phyloP scores from a whole-genome alignment of 1,140 invertebrate genomes.

The Chlorops oryzae region DNA sequence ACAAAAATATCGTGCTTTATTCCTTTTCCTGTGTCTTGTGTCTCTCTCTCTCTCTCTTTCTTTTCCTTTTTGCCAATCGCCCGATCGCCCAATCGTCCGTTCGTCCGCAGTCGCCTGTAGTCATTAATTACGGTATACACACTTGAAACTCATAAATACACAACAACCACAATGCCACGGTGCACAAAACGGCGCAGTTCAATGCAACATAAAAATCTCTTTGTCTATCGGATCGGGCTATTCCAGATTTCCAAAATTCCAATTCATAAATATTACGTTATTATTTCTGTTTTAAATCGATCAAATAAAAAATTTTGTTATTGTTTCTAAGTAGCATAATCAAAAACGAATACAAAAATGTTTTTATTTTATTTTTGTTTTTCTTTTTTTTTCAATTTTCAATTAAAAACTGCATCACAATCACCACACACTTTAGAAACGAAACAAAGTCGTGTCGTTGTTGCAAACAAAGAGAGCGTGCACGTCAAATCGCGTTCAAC shows the following conservation, averaged over 20 bases:
- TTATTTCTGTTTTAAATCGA: too few relatives aligned
- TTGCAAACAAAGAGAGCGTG: background rate
- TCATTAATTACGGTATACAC: conserved; percentile 24
- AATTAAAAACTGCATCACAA: background rate
- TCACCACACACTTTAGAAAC: background rate
- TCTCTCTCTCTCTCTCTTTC: too few relatives aligned
- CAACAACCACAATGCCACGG: conserved; percentile 13
- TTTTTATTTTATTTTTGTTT: background rate
- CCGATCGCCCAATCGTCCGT: too few relatives aligned
- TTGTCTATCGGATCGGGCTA: background rate
- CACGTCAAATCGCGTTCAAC: conserved; percentile 16
- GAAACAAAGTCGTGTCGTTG: background rate
- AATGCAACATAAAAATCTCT: background rate
- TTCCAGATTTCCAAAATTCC: background rate
- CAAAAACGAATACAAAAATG: background rate
- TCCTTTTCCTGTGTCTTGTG: too few relatives aligned
- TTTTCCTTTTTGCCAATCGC: too few relatives aligned
- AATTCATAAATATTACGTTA: too few relatives aligned
- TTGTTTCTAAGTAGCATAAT: background rate
- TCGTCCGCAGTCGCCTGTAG: background rate
- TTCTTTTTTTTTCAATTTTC: conserved; percentile 1
- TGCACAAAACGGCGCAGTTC: background rate
- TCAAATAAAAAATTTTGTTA: background rate
- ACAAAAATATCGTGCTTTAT: too few relatives aligned
- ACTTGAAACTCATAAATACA: conserved; percentile 32